Conservation (phyloP, 2,888 invertebrate species). For the Cheilosia impressa region DNA sequence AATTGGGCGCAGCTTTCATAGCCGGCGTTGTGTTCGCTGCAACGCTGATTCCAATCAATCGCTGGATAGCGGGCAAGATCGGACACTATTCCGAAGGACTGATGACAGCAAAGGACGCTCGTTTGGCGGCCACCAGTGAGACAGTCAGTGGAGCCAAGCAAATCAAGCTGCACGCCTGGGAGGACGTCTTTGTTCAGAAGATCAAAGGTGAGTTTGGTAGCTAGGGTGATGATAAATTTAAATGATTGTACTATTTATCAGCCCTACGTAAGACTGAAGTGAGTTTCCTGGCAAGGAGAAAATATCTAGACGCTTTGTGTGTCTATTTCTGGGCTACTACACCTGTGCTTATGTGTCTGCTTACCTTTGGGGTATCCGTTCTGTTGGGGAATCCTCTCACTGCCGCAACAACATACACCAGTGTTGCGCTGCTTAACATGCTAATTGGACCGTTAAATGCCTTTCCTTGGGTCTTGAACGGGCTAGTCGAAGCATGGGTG, state of each 20-base stretch:
- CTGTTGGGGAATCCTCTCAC: slow-evolving; percentile 91
- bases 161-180: slow-evolving; percentile 97
- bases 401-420: slow-evolving; percentile 97
- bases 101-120: slow-evolving; percentile 95
- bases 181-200: slow-evolving; percentile 91
- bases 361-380: slow-evolving; percentile 92
- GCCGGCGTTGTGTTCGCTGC: slow-evolving; percentile 95
- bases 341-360: slow-evolving; percentile 93
- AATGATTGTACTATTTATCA: slow-evolving; percentile 79
- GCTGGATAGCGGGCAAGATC: slow-evolving; percentile 94
- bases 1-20: slow-evolving; percentile 95
- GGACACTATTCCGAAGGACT: slow-evolving; percentile 92
- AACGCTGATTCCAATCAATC: slow-evolving; percentile 96
- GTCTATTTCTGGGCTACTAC: slow-evolving; percentile 99
- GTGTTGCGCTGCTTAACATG: slow-evolving; percentile 97
- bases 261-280: slow-evolving; percentile 89
- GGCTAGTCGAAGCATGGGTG: slow-evolving; percentile 97
- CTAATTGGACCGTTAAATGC: slow-evolving; percentile 97
- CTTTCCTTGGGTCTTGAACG: slow-evolving; percentile 99
- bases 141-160: slow-evolving; percentile 93
- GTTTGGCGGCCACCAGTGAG: slow-evolving; percentile 95
- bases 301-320: slow-evolving; percentile 98
- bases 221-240: neutral
- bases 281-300: slow-evolving; percentile 91
- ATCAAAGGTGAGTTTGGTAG: slow-evolving; percentile 86